Evolutionary conservation across 92 coral and sea anemone genomes (phyloP), one percentile per base, ranked within the genome.

Genomic region (Anthopleura xanthogrammica): DNA sequence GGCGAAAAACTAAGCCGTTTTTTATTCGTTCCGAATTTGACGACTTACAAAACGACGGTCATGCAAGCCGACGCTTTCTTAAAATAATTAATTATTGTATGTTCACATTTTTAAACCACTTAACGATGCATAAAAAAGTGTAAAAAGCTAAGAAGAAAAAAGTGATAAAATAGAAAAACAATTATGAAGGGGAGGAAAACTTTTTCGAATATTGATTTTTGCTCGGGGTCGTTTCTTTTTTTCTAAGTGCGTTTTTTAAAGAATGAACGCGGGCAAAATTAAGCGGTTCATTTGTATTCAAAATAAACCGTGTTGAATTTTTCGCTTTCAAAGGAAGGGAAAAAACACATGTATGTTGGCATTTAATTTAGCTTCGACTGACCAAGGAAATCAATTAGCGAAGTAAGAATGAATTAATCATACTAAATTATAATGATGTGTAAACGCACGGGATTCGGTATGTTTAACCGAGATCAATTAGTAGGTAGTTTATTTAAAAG

Each of bases 381-480:
- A 82, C 88, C 91, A 89, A 80, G 85, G 80, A 90, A 93, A 93
- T 91, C 97, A 93, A 93, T 92, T 93, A 93, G 92, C 68, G 83
- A 83, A 86, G 92, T 65, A 71, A 87, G 93, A 88, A 89, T 93
- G 81, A 86, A 94, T 94, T 89, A 94, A 92, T 92, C 82, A 89
- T 89, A 93, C 87, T 89, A 92, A 94, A 94, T 88, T 90, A 83
- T 94, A 94, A 94, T 94, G 98, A 94, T 92, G 85, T 94, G 98
- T 94, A 94, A 94, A 94, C 98, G 88, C 92, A 89, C 83, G 93
- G 85, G 74, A 92, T 92, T 87, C 98, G 89, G 98, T 90, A 94
- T 94, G 95, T 94, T 94, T 94, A 94, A 94, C 94, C 87, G 93
- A 84, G 92, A 89, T 94, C 95, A 94, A 94, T 94, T 94, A 94